Evolutionary conservation across 2,797 vertebrate genomes (phyloP).

Genomic region (Linurgus olivaceus): DNA sequence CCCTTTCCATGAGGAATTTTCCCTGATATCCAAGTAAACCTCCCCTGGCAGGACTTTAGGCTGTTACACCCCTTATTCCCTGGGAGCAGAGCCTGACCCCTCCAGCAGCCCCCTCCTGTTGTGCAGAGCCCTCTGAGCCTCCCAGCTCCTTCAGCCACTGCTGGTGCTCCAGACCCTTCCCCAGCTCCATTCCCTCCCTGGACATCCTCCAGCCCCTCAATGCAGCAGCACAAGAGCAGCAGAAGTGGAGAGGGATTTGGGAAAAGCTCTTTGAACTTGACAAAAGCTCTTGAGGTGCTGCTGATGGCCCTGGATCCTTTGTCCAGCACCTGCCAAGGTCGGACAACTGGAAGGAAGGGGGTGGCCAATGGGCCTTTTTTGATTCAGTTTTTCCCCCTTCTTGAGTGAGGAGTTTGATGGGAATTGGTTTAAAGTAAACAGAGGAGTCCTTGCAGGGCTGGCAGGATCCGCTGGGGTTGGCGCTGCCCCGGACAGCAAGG

Average conservation of each 20-base stretch:
- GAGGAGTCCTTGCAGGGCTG: neutral
- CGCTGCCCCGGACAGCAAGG: neutral
- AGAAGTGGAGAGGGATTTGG: neutral
- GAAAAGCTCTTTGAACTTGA: neutral
- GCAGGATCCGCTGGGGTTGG: neutral
- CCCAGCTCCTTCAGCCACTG: fast-evolving
- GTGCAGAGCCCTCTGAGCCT: neutral
- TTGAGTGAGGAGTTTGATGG: neutral
- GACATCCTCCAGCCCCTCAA: neutral
- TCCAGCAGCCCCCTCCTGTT: neutral
- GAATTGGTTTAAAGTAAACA: neutral
- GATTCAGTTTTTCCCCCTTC: neutral
- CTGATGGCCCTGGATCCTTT: neutral
- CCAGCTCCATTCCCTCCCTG: neutral
- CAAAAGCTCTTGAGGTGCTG: neutral
- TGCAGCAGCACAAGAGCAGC: neutral
- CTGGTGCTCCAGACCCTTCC: neutral
- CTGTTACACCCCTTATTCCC: neutral
- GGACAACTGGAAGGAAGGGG: neutral
- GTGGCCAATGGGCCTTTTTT: fast-evolving
- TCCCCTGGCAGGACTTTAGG: fast-evolving
- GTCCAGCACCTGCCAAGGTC: fast-evolving
- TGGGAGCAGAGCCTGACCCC: neutral
- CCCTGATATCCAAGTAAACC: neutral
- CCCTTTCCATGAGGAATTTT: neutral